Base-by-base conservation (phyloP, 2,113 vertebrate genomes). In the Psilopogon haemacephalus region DNA sequence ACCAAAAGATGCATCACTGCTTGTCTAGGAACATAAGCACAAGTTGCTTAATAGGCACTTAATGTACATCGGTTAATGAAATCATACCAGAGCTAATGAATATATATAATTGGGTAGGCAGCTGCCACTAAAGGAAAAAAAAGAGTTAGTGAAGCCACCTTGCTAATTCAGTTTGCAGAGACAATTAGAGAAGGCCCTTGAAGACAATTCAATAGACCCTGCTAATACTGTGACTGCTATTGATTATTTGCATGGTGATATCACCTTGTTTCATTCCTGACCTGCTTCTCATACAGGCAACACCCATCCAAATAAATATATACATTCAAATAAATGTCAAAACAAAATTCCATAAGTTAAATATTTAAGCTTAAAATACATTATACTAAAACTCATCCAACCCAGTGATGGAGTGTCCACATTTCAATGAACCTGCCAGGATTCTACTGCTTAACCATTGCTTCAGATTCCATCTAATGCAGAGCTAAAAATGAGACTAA, bases 81-180 rank as follows among this genome's bases (percentile, higher is more conserved):
- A 96, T 94, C 94, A 95, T 72, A 93, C 46, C 59, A 89, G 26
- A 94, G 65, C 62, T 93, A 95, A 96, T 87, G 92, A 96, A 96
- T 80, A 81, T 27, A 59, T 76, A 56, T 89, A 94, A 93, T 73
- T 88, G 91, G 93, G 28, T 52, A 88, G 92, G 85, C 86, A 94
- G 69, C 63, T 96, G 86, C 93, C 83, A 84, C 28, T 63, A 70
- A 73, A 64, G 77, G 84, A 87, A 44, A 75, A 89, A 84, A 88
- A 42, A 86, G 77, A 67, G n/a, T 63, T 75, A 90, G 60, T 59
- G 79, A 88, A 95, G 87, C 46, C 62, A 76, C 40, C 54, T 85
- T 89, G n/a, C 42, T 93, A 88, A 94, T 92, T 93, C 75, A 71
- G 75, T 94, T 92, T 95, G 85, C 69, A 75, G 42, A 95, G 80